These are phyloP conservation scores for Ptilodon capucinus DNA, from an alignment of 2,888 invertebrate species.

Conservation along the genomic window DNA sequence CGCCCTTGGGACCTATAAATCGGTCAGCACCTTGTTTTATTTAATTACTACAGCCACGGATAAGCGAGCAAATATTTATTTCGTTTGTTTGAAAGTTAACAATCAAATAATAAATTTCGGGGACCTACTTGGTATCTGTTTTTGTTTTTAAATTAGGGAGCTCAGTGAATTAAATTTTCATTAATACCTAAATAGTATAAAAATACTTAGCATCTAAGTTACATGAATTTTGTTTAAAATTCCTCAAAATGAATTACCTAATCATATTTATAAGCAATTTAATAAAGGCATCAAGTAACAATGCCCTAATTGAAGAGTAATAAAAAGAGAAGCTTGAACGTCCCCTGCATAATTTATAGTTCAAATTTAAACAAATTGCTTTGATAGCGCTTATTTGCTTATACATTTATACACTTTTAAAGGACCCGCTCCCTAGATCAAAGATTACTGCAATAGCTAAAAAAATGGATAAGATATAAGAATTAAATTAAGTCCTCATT, in stretches of 20 bases:
- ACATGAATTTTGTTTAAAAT: no score
- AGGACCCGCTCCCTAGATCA: no score
- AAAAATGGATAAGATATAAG: no score
- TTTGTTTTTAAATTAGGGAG: no score
- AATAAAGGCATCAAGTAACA: neutral
- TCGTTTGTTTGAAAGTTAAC: constrained; percentile 14
- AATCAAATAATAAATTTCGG: constrained; percentile 12
- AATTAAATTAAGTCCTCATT: no score
- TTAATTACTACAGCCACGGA: constrained; percentile 51
- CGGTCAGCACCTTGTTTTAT: constrained; percentile 59
- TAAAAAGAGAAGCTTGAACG: neutral
- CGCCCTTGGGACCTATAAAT: constrained; percentile 38
- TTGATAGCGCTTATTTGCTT: neutral
- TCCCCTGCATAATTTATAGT: neutral
- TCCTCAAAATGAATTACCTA: no score
- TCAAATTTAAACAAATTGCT: neutral
- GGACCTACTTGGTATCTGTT: no score
- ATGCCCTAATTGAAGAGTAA: neutral
- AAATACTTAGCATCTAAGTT: no score
- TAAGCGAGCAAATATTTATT: constrained; percentile 33
- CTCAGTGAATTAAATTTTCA: no score
- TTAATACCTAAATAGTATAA: no score
- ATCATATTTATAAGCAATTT: no score
- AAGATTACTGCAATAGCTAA: no score
- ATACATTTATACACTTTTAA: neutral